phyloP scores from a whole-genome alignment of 2,113 vertebrate genomes.

The Ardeotis arabs region DNA sequence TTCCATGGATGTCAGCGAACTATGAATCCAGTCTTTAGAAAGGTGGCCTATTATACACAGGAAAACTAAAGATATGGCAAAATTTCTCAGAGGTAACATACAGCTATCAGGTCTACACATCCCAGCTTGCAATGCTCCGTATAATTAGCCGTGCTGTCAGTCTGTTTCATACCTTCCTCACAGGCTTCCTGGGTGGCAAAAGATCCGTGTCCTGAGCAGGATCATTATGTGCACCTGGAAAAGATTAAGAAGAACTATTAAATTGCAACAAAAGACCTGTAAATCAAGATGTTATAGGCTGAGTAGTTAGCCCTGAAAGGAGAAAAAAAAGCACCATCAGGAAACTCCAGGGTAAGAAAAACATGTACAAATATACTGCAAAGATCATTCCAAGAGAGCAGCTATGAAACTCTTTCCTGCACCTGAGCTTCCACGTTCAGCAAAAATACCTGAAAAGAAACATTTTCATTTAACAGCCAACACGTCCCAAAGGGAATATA shows the following conservation, averaged over 20 bases:
- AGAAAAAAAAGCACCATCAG: conserved; percentile 60
- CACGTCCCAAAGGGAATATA: not conserved
- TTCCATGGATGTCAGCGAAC: not conserved
- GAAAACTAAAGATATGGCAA: not conserved
- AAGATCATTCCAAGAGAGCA: not conserved
- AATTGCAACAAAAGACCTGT: conserved; percentile 75
- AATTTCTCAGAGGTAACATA: not conserved
- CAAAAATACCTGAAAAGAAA: not conserved
- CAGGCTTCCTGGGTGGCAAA: conserved; percentile 77
- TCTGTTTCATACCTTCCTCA: not conserved
- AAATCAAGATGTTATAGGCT: conserved; percentile 75
- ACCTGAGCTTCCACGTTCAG: not conserved
- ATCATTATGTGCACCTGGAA: conserved; percentile 79
- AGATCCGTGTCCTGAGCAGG: conserved; percentile 77
- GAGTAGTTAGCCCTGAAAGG: conserved; percentile 76
- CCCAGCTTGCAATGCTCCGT: not conserved
- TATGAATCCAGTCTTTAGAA: not conserved
- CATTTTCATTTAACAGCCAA: not conserved
- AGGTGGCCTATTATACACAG: not conserved
- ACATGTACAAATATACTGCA: not conserved
- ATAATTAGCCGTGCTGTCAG: not conserved
- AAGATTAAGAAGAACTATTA: conserved; percentile 82
- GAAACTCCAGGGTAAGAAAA: conserved; percentile 75
- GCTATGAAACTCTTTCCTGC: not conserved
- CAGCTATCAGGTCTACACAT: not conserved